A percentile compares a stretch with the other conserved stretches of the same genome.
phyloP scores from a whole-genome alignment of 2,888 invertebrate genomes.

The Cybosia mesomella region DNA sequence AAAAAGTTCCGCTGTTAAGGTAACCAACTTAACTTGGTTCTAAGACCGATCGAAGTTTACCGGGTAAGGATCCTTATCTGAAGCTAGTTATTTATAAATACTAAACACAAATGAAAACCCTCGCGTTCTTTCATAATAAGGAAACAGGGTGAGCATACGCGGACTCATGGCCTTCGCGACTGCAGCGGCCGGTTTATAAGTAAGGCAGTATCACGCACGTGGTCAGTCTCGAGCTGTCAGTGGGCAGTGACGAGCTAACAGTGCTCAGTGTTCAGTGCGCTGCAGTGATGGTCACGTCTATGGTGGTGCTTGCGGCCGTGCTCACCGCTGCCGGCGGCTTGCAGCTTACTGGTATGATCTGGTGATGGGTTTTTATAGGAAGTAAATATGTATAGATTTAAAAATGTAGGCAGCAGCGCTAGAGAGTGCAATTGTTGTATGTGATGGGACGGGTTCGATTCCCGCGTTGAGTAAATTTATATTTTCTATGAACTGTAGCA shows the following conservation, averaged over 20 bases:
- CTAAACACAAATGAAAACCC: not conserved
- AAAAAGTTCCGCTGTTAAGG: too few species aligned
- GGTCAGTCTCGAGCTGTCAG: not conserved
- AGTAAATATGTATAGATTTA: not conserved
- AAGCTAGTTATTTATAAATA: not conserved
- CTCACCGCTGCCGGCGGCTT: slow-evolving; percentile 21
- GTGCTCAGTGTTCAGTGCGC: slow-evolving; percentile 4
- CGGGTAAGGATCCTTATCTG: too few species aligned
- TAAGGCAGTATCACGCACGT: not conserved
- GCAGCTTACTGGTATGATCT: slow-evolving; percentile 27
- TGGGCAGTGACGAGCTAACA: not conserved
- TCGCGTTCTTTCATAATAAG: not conserved
- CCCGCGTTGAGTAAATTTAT: not conserved
- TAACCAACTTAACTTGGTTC: too few species aligned
- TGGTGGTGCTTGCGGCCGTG: slow-evolving; percentile 21
- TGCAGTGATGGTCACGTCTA: slow-evolving; percentile 25
- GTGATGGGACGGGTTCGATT: not conserved
- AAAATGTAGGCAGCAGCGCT: not conserved
- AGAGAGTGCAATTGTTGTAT: not conserved
- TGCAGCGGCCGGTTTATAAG: slow-evolving; percentile 9
- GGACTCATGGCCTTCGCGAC: not conserved
- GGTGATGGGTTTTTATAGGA: not conserved
- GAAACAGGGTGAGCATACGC: not conserved
- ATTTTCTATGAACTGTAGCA: too few species aligned
- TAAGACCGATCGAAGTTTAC: too few species aligned